Evolutionary conservation across 2,113 vertebrate species (phyloP).

Genomic region (Chamaea fasciata): DNA sequence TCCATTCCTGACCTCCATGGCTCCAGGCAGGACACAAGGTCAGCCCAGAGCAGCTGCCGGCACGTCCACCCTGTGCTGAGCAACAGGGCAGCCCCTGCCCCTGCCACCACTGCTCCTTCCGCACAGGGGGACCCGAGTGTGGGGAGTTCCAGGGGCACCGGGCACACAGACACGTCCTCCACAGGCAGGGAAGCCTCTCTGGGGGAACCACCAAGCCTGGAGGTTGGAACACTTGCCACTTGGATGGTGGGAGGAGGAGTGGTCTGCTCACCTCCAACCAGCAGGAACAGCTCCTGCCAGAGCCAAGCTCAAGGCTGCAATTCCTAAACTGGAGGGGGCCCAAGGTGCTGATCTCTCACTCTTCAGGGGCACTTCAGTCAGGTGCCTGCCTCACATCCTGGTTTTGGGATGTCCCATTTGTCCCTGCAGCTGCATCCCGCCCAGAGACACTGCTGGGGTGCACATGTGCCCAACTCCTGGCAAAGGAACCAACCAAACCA

Average conservation of each 20-base stretch:
- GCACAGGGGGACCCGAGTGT: fast-evolving
- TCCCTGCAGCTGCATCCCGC: neutral
- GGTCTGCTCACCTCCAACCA: neutral
- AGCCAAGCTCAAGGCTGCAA: neutral
- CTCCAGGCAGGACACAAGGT: neutral
- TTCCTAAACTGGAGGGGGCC: neutral
- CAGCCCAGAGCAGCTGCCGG: neutral
- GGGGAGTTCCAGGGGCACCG: neutral
- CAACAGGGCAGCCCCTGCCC: neutral
- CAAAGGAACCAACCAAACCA: neutral
- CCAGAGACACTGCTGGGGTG: neutral
- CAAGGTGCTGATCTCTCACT: neutral
- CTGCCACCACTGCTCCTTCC: neutral
- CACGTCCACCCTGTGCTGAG: fast-evolving
- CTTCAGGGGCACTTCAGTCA: neutral
- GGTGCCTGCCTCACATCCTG: neutral
- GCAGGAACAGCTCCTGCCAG: neutral
- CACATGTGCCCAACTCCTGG: too few species aligned
- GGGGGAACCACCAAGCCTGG: neutral
- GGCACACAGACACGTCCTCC: neutral
- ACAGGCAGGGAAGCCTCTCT: neutral
- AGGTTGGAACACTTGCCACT: neutral
- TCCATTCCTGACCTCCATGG: fast-evolving
- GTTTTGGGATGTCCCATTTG: neutral
- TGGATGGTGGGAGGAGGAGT: neutral